Evolutionary conservation across 2,113 vertebrate species (phyloP).

Genomic region (Apteryx owenii): DNA sequence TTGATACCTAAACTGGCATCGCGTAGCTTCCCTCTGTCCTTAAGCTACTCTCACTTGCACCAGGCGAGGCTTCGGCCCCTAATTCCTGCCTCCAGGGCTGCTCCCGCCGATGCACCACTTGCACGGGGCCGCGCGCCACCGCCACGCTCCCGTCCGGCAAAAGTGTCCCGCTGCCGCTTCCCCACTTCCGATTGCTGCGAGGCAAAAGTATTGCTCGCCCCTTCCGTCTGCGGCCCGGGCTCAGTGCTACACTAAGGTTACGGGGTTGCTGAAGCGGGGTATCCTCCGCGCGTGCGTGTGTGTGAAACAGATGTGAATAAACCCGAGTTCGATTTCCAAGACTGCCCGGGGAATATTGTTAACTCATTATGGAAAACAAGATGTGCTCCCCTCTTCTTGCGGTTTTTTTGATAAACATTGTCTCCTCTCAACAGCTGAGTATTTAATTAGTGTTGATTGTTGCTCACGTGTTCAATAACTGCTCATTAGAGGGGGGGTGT

Average conservation of each 20-base stretch:
- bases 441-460: conserved; percentile 96
- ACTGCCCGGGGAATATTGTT: conserved; percentile 80
- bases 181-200: too few species aligned
- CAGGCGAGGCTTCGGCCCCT: too few species aligned
- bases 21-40: too few species aligned
- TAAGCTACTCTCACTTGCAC: too few species aligned
- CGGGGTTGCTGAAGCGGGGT: not conserved
- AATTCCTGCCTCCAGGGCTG: too few species aligned
- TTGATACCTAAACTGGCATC: too few species aligned
- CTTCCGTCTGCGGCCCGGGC: not conserved
- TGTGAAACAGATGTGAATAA: conserved; percentile 50
- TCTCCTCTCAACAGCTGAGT: conserved; percentile 88
- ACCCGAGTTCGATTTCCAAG: conserved; percentile 46
- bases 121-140: too few species aligned
- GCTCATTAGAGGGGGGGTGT: conserved; percentile 86
- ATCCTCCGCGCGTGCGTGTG: conserved; percentile 12
- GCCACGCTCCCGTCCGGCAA: too few species aligned
- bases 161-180: too few species aligned
- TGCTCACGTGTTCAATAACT: conserved; percentile 89
- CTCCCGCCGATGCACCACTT: too few species aligned
- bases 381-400: conserved; percentile 69
- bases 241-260: not conserved
- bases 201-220: too few species aligned
- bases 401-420: conserved; percentile 84
- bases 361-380: conserved; percentile 88